A percentile compares a stretch with the other conserved stretches of the same genome.
Conservation (phyloP, 2,113 vertebrate genomes). For the Heterotilapia buettikoferi region DNA sequence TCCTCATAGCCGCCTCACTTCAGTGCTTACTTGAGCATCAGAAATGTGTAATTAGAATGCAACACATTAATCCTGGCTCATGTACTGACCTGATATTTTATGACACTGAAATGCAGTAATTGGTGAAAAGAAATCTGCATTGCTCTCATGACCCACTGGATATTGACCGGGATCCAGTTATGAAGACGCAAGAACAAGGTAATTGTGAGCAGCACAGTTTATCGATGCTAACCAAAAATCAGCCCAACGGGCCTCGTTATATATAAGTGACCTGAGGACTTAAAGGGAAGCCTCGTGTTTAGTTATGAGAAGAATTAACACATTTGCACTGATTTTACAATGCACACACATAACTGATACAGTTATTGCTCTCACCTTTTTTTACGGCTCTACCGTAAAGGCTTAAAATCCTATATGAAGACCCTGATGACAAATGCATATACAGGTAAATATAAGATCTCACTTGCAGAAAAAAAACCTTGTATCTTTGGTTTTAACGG, state of each 20-base stretch:
- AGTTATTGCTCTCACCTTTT: neutral
- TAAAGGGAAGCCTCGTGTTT: neutral
- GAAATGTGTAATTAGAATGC: slow-evolving; percentile 50
- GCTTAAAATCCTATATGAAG: neutral
- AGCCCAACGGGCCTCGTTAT: slow-evolving; percentile 53
- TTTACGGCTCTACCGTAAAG: neutral
- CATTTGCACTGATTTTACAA: neutral
- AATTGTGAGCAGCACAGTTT: slow-evolving; percentile 31
- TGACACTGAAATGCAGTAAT: slow-evolving; percentile 52
- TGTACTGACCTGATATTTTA: slow-evolving; percentile 23
- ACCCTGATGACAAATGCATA: neutral
- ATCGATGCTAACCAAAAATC: slow-evolving; percentile 52
- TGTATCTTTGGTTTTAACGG: neutral
- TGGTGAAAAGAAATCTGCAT: slow-evolving; percentile 39
- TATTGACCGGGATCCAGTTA: slow-evolving; percentile 45
- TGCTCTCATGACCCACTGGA: slow-evolving; percentile 29
- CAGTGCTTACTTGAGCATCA: slow-evolving; percentile 30
- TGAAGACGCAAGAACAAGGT: neutral
- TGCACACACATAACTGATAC: neutral
- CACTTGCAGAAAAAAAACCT: neutral
- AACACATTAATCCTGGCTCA: slow-evolving; percentile 45
- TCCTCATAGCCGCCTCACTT: slow-evolving; percentile 26
- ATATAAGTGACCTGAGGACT: slow-evolving; percentile 10
- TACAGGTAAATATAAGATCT: neutral
- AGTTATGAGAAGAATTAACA: slow-evolving; percentile 10